phyloP scores from a whole-genome alignment of 2,797 vertebrate species.

The Phalloptychus januarius region DNA sequence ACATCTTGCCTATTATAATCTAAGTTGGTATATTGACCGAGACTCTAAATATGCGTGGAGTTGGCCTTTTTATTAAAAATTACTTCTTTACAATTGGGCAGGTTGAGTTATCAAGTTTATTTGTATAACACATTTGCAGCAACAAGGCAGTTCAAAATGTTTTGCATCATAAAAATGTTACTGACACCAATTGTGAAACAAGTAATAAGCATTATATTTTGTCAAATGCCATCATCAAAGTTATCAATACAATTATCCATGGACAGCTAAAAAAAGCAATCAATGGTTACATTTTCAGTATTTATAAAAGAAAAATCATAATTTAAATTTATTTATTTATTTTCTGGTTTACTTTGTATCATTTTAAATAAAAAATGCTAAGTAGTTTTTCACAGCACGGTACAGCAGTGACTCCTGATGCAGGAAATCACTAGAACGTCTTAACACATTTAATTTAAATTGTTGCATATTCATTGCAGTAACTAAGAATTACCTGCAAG shows the following conservation, averaged over 20 bases:
- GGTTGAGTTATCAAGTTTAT: not conserved
- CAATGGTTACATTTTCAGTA: too few species aligned
- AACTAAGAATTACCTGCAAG: not conserved
- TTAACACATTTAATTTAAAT: not conserved
- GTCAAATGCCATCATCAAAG: too few species aligned
- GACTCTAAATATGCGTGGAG: not conserved
- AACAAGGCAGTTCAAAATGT: too few species aligned
- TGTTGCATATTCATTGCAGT: not conserved
- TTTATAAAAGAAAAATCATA: not conserved
- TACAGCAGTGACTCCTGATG: not conserved
- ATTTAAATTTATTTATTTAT: not conserved
- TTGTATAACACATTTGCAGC: not conserved
- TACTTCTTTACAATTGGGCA: not conserved
- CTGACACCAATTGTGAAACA: too few species aligned
- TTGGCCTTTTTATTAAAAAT: not conserved
- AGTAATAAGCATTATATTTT: too few species aligned
- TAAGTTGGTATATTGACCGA: not conserved
- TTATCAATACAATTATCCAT: too few species aligned
- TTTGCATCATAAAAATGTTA: too few species aligned
- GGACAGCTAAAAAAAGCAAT: too few species aligned
- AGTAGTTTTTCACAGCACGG: not conserved
- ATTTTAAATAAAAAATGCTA: not conserved
- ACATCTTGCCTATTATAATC: not conserved
- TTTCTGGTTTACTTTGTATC: not conserved
- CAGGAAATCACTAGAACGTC: not conserved